Base-by-base conservation (phyloP, 2,797 vertebrate species). In the Enteromius thamalakanensis region DNA sequence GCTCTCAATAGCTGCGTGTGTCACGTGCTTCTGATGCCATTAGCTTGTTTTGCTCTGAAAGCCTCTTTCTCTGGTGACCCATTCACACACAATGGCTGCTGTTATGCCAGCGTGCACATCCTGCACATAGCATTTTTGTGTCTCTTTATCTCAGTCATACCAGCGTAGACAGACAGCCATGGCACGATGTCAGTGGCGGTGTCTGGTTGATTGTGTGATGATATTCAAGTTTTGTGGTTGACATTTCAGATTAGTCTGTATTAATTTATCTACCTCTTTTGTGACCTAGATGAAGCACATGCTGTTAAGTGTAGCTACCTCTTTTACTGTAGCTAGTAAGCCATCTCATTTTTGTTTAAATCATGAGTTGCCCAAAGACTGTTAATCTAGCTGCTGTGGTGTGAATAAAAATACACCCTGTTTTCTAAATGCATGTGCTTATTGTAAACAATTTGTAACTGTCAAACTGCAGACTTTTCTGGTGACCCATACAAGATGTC, bases 21-120 rank as follows among this genome's bases (percentile, higher is more conserved):
- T 94, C 92, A 93, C 89, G 85, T 94, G 92, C 84, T 89, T 85
- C 87, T n/a, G 87, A 91, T 87, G 92, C 93, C 91, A 93, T 93
- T 93, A 93, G 94, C 91, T 94, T 92, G 91, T 94, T 93, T 93
- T 92, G 92, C 91, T 90, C 93, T 94, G 91, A 93, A 92, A 94
- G 92, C 91, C 88, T 85, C 92, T 92, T 93, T 94, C 92, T 94
- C 91, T 90, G 88, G 89, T 93, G 92, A 94, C 92, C 93, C 92
- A 91, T 92, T 93, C 93, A 91, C 86, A 89, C 88, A 94, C 92
- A 94, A 92, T 92, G 90, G 91, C 85, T 80, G 88, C 87, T 91
- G 90, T 92, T 84, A 69, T 79, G 83, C 40, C 55, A 81, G 32
- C 79, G 47, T 85, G 84, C 85, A 88, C 69, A 88, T 88, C 78